Percentiles rank a stretch among this genome's conserved stretches.
phyloP scores from a whole-genome alignment of 2,888 invertebrate genomes.

The Drosophila longiperda region DNA sequence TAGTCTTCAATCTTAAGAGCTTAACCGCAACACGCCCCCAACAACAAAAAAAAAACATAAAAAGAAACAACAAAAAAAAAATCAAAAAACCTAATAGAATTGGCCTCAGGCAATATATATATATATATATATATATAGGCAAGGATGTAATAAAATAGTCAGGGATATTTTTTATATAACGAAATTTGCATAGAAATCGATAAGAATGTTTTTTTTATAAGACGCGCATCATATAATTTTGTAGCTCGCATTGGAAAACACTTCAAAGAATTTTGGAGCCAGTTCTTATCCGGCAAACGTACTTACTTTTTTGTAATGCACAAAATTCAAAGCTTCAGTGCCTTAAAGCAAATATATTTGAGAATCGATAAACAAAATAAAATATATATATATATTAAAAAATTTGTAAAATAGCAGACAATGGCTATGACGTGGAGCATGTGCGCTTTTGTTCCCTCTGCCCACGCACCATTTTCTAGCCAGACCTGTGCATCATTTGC shows the following conservation, averaged over 20 bases:
- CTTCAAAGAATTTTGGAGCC: slow-evolving; percentile 24
- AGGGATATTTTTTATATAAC: slow-evolving; percentile 77
- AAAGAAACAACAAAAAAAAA: slow-evolving; percentile 16
- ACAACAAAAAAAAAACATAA: slow-evolving; percentile 32
- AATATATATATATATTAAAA: slow-evolving; percentile 32
- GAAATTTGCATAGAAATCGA: slow-evolving; percentile 61
- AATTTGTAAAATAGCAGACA: slow-evolving; percentile 26
- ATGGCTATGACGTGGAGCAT: slow-evolving; percentile 49
- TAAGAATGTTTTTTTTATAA: slow-evolving; percentile 51
- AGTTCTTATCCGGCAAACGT: slow-evolving; percentile 34
- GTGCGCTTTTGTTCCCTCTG: slow-evolving; percentile 41
- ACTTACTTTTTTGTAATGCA: slow-evolving; percentile 71
- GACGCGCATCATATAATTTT: slow-evolving; percentile 62
- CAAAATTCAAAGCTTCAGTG: slow-evolving; percentile 83
- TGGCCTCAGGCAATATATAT: slow-evolving; percentile 67
- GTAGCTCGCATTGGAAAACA: slow-evolving; percentile 47
- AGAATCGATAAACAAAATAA: slow-evolving; percentile 38
- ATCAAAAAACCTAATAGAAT: slow-evolving; percentile 44
- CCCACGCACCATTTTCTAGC: not conserved
- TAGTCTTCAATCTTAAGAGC: slow-evolving; percentile 69
- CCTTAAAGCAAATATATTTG: slow-evolving; percentile 78
- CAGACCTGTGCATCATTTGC: slow-evolving; percentile 1
- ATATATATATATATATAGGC: slow-evolving; percentile 13
- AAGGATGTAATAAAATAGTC: slow-evolving; percentile 62
- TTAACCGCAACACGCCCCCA: slow-evolving; percentile 63